Evolutionary conservation across 2,888 invertebrate genomes (phyloP), one percentile per base, ranked within the genome.

Genomic region (Nomada lathburiana): DNA sequence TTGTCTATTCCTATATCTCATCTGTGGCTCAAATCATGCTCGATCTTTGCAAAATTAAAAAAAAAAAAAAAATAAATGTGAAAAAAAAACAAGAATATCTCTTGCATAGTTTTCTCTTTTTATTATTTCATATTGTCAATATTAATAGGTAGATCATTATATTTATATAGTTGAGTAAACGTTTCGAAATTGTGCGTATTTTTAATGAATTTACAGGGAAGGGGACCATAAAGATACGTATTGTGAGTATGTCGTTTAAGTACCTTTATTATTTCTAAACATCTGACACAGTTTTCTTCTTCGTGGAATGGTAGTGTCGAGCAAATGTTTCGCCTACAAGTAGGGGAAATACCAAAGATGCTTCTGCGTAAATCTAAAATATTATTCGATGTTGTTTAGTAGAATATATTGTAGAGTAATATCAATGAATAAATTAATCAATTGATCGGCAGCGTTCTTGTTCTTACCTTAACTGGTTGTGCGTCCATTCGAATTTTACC

Each of bases 321-420:
- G 98, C 99, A 95, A 99, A 99, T 20, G 99, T 99, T 94, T 99
- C 97, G 2, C 97, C 99, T 0, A 99, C 98, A 79, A 99, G 94
- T 72, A 99, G 94, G 0, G 99, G 99, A 94, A 99, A 98, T 2
- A 99, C 96, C 64, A 99, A 95, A 53, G 97, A 97, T 3, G 99
- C 99, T 94, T 99, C 99, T 0, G 97, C 98, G 94, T 97, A 98
- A 26, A 98, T 94, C 96, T 96, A 90, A 72, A 86, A 89, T 73
- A 82, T 77, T 5, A 26, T 11, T 18, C 7, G 53, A 53, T 53
- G 1, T 20, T 53, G 52, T 53, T 4, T 26, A 68, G 50, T 60
- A 23, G 74, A 73, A 69, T 42, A 42, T 23, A 23, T 16, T 73
- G 44, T 11, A 44, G 47, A 62, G 0, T 42, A 23, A 29, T 44